A percentile compares a stretch with the other conserved stretches of the same genome.
Evolutionary conservation across 2,113 vertebrate species (phyloP).

Genomic region (Patagioenas fasciata): DNA sequence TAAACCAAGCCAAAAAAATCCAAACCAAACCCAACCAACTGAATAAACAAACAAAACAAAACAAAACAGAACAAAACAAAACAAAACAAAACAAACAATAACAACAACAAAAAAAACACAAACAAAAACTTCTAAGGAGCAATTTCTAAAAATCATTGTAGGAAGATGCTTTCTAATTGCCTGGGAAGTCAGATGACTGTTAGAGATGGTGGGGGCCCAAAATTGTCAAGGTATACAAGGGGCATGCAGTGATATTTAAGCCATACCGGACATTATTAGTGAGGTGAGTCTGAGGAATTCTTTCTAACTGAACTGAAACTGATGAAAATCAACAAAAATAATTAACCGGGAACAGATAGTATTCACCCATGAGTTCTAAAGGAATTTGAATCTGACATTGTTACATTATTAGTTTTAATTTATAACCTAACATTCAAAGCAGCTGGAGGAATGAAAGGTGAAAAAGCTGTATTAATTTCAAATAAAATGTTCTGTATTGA

Average conservation of each 20-base stretch:
- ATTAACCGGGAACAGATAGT: background rate
- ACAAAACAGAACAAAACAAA: too few relatives aligned
- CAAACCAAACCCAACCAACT: too few relatives aligned
- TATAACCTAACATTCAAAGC: background rate
- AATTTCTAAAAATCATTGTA: background rate
- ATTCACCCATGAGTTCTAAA: background rate
- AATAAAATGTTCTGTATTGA: background rate
- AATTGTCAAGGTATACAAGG: background rate
- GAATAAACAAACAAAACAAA: too few relatives aligned
- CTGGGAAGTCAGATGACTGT: fast-evolving
- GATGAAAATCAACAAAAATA: background rate
- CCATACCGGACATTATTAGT: background rate
- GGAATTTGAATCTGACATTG: background rate
- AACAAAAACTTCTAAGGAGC: background rate
- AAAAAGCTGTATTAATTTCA: background rate
- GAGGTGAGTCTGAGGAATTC: background rate
- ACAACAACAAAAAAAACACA: too few relatives aligned
- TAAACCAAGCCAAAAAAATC: background rate
- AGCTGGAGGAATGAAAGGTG: background rate
- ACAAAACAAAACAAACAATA: background rate
- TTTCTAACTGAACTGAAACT: background rate
- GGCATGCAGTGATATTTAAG: background rate
- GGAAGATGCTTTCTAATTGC: background rate
- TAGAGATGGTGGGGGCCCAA: background rate
- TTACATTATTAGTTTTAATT: background rate